Percentiles rank a stretch among this genome's conserved stretches.
These are phyloP conservation scores for Gallinago solitaria DNA, from an alignment of 2,797 vertebrate species.

Conservation along the genomic window DNA sequence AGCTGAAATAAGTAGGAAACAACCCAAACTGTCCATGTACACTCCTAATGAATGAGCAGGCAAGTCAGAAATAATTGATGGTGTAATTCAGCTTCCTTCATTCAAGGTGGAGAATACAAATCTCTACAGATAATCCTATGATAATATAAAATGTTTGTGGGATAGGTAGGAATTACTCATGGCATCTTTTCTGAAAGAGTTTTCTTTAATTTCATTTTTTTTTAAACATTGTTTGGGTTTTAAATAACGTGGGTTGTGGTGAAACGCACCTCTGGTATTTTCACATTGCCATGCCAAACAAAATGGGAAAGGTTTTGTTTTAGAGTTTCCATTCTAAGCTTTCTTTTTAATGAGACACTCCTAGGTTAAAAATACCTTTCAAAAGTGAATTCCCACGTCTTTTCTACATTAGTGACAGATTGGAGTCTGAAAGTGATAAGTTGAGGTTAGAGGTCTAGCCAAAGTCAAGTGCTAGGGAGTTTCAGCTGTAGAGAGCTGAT, in stretches of 20 bases:
- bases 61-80: background rate
- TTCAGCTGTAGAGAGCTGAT: slow-evolving; percentile 57
- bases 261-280: background rate
- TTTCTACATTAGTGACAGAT: slow-evolving; percentile 7
- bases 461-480: slow-evolving; percentile 68
- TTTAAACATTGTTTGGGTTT: background rate
- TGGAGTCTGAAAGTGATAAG: slow-evolving; percentile 50
- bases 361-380: slow-evolving; percentile 43
- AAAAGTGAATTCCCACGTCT: background rate
- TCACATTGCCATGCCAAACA: background rate
- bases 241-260: background rate
- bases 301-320: background rate
- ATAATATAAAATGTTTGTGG: background rate
- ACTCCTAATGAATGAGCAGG: background rate
- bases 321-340: background rate
- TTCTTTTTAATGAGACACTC: slow-evolving; percentile 21
- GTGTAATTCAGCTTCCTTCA: background rate
- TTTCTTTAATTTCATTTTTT: background rate
- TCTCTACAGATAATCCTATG: background rate
- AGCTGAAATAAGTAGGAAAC: background rate
- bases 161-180: background rate
- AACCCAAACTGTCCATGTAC: background rate
- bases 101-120: background rate
- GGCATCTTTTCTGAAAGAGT: background rate
- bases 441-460: slow-evolving; percentile 59